Evolutionary conservation across 1,140 invertebrate species (phyloP).

Genomic region (Frieseomelitta varia): DNA sequence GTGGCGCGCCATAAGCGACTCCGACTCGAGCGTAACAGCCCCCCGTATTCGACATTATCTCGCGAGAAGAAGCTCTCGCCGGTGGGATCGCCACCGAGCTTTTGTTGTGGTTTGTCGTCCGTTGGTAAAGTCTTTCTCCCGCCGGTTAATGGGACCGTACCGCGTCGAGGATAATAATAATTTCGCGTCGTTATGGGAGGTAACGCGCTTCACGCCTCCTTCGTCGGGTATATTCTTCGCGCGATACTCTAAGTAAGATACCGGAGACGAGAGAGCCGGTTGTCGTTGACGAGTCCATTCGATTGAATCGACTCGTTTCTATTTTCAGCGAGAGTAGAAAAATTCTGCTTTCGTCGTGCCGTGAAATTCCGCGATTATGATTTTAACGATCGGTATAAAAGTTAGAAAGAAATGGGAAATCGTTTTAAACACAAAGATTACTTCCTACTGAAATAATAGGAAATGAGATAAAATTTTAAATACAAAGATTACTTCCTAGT

Average conservation of each 20-base stretch:
- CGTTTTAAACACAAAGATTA: too few species aligned
- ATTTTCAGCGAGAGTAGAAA: background rate
- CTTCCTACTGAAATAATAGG: too few species aligned
- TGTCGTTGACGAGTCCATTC: background rate
- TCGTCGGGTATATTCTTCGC: background rate
- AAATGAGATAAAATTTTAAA: too few species aligned
- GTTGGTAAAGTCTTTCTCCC: constrained; percentile 1
- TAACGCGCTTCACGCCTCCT: constrained; percentile 25
- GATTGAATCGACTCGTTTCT: background rate
- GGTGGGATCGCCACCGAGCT: background rate
- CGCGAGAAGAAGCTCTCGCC: constrained; percentile 11
- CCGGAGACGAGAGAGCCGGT: background rate
- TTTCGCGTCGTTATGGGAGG: constrained; percentile 39
- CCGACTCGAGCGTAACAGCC: constrained; percentile 49
- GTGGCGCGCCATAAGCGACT: constrained; percentile 57
- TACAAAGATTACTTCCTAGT: too few species aligned
- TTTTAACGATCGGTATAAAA: too few species aligned
- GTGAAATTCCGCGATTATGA: background rate
- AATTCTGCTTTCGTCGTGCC: background rate
- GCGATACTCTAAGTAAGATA: background rate
- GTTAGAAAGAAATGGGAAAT: too few species aligned
- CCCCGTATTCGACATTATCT: constrained; percentile 41
- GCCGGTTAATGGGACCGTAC: constrained; percentile 23
- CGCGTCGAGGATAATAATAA: constrained; percentile 32
- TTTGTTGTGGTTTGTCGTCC: background rate